A percentile compares a stretch with the other conserved stretches of the same genome.
These are phyloP conservation scores for Drosophila lacicola DNA, from an alignment of 2,888 invertebrate species.

Conservation along the genomic window DNA sequence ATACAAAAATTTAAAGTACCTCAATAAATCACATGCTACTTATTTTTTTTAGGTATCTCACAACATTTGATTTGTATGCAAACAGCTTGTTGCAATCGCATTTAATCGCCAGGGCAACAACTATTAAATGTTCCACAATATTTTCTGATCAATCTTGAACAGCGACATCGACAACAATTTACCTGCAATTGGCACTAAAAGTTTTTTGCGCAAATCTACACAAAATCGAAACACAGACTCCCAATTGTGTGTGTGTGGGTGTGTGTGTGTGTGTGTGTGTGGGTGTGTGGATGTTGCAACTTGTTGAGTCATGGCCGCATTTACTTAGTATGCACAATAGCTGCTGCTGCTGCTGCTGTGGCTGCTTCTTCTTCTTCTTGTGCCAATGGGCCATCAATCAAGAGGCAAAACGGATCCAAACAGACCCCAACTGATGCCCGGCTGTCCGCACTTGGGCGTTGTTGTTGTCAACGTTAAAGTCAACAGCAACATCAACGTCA, in stretches of 20 bases:
- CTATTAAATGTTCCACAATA: constrained; percentile 26
- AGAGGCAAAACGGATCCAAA: constrained; percentile 48
- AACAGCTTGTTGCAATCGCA: constrained; percentile 37
- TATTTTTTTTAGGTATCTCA: no score
- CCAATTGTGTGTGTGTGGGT: constrained; percentile 4
- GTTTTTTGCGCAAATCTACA: constrained; percentile 35
- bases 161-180: constrained; percentile 7
- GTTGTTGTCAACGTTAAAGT: constrained; percentile 12
- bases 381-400: constrained; percentile 68
- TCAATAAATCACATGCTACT: no score
- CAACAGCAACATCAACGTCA: not conserved
- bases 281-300: constrained; percentile 62
- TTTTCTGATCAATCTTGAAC: constrained; percentile 19
- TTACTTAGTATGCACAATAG: constrained; percentile 64
- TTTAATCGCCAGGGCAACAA: constrained; percentile 23
- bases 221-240: constrained; percentile 32
- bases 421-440: constrained; percentile 20
- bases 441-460: constrained; percentile 28
- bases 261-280: constrained; percentile 27
- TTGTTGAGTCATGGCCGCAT: constrained; percentile 73
- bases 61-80: not conserved
- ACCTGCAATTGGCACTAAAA: constrained; percentile 38
- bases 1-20: no score
- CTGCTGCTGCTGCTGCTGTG: constrained; percentile 6
- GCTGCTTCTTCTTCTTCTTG: constrained; percentile 7